Conservation (phyloP, 1,140 invertebrate species). For the Subanguina moxae region DNA sequence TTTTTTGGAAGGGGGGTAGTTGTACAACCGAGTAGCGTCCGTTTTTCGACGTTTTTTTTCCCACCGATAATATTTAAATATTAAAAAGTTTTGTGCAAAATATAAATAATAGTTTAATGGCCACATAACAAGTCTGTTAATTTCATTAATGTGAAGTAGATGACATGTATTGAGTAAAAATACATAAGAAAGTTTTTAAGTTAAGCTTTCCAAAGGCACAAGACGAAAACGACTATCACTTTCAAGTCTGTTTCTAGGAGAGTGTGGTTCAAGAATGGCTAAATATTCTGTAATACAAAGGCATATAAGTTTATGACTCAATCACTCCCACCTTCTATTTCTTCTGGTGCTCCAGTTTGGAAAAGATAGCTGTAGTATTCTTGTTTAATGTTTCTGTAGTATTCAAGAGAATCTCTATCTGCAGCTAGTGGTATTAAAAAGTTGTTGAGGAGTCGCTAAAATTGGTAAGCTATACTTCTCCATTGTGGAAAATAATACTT, state of each 20-base stretch:
- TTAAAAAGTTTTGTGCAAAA: too few relatives aligned
- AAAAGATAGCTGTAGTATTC: conserved; percentile 1
- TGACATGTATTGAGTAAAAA: too few relatives aligned
- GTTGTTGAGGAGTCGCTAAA: conserved; percentile 2
- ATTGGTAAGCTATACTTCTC: background rate
- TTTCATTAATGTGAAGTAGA: too few relatives aligned
- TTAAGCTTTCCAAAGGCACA: background rate
- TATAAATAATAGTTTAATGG: too few relatives aligned
- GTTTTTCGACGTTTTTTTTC: too few relatives aligned
- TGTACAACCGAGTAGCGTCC: too few relatives aligned
- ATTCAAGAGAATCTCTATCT: background rate
- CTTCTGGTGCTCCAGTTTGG: background rate
- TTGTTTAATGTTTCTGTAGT: conserved; percentile 2
- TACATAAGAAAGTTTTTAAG: too few relatives aligned
- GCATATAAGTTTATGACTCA: background rate
- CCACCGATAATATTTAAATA: too few relatives aligned
- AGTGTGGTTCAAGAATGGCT: background rate
- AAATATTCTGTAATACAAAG: background rate
- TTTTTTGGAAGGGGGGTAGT: too few relatives aligned
- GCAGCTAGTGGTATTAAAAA: background rate
- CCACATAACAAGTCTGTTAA: too few relatives aligned
- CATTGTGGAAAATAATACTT: background rate
- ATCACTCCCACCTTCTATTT: background rate
- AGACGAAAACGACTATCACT: background rate
- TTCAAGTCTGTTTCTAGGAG: background rate